Conservation (phyloP, 2,113 vertebrate genomes). For the Ophthalmolycus amberensis region DNA sequence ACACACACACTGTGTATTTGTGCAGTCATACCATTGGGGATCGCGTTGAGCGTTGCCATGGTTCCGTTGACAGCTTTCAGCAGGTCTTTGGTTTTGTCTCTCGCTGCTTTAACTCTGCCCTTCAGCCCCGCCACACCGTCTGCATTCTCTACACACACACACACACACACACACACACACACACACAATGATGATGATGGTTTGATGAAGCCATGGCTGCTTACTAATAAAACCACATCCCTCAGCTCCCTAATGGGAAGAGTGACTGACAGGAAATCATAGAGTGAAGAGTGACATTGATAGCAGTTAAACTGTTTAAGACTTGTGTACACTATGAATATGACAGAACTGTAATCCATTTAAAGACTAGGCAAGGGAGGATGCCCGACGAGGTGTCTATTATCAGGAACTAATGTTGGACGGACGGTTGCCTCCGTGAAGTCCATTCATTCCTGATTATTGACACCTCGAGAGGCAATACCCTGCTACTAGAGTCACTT, state of each 20-base stretch:
- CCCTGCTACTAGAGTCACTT: not conserved
- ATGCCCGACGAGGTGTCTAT: not conserved
- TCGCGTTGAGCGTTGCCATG: slow-evolving; percentile 87
- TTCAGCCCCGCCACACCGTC: slow-evolving; percentile 83
- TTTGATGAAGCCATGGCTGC: slow-evolving; percentile 26
- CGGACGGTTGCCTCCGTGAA: not conserved
- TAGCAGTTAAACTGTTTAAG: not conserved
- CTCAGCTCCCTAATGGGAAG: slow-evolving; percentile 20
- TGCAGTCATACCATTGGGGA: slow-evolving; percentile 88
- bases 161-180: slow-evolving; percentile 28
- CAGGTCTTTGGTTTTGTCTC: slow-evolving; percentile 87
- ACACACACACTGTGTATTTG: slow-evolving; percentile 13
- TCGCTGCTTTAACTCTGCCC: slow-evolving; percentile 86
- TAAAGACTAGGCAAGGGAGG: not conserved
- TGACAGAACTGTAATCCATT: not conserved
- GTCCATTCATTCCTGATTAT: not conserved
- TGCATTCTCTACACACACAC: slow-evolving; percentile 83
- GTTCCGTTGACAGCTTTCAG: slow-evolving; percentile 89
- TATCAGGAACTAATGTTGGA: not conserved
- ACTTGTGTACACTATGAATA: not conserved
- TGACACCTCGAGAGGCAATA: not conserved
- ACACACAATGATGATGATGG: slow-evolving; percentile 20
- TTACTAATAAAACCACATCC: slow-evolving; percentile 28
- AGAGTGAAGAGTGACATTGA: slow-evolving; percentile 11
- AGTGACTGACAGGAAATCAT: slow-evolving; percentile 23